Evolutionary conservation across 2,888 invertebrate genomes (phyloP), one percentile per base, ranked within the genome.

Genomic region (Melieria crassipennis): DNA sequence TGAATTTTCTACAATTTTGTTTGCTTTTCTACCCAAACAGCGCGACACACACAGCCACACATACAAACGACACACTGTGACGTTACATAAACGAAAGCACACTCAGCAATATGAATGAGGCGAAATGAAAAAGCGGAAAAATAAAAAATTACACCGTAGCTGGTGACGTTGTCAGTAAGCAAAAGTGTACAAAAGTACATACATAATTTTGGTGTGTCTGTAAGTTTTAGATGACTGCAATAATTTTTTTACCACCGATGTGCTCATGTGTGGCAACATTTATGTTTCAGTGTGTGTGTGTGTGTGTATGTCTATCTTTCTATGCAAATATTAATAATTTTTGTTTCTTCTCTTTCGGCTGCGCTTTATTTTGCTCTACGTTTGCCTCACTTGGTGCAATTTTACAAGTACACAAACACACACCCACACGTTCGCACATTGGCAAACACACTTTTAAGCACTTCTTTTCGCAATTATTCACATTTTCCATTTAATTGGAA

Each of bases 401-500:
- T 2, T 30, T 30, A 30, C 30, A 30, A 30, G 30, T 30, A 30
- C 1, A 30, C 30, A 30, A 30, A 30, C 46, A 6, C 47, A 62
- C 30, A 60, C 16, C 42, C 11, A 55, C 45, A 30, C 30, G 30
- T 30, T 30, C 3, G 30, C 30, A 30, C 30, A 30, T 2, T 30
- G 30, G 30, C 30, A 30, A 30, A 30, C 30, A 30, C 30, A 30
- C 30, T 30, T 30, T 30, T 30, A 30, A 30, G 30, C 60, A 57
- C 42, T 45, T 58, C 52, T 79, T 81, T 83, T 81, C 77, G 79
- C 83, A 83, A 81, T 83, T 82, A 80, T 80, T 81, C 81, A 83
- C 80, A 82, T 82, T 82, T 82, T 82, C 82, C 82, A 79, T 83
- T 83, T 82, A 82, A 83, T 83, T 83, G 83, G 83, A 83, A 81